Conservation (phyloP, 2,113 vertebrate genomes). For the Paralichthys olivaceus region DNA sequence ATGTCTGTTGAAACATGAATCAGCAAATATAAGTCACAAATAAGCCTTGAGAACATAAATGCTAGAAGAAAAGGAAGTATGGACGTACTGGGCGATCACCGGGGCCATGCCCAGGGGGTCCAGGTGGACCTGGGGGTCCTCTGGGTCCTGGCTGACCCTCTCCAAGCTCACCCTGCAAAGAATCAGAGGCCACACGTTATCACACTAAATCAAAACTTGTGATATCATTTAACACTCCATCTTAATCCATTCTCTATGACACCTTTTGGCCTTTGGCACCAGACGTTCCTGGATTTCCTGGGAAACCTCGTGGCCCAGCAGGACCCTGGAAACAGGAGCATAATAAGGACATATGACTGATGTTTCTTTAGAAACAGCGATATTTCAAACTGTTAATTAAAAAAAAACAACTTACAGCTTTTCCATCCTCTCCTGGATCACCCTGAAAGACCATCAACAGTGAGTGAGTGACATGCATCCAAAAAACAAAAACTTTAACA, state of each 20-base stretch:
- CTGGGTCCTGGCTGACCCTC: slow-evolving; percentile 80
- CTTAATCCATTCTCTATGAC: neutral
- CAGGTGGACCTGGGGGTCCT: slow-evolving; percentile 90
- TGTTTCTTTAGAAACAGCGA: neutral
- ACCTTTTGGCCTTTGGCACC: slow-evolving; percentile 93
- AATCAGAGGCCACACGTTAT: slow-evolving; percentile 16
- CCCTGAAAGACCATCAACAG: slow-evolving; percentile 81
- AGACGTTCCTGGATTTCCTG: slow-evolving; percentile 83
- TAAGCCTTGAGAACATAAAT: neutral
- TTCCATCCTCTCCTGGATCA: slow-evolving; percentile 90
- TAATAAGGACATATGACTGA: neutral
- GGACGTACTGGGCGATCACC: slow-evolving; percentile 71
- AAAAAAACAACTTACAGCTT: slow-evolving; percentile 82
- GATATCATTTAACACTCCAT: rapidly evolving
- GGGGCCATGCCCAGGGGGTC: slow-evolving; percentile 83
- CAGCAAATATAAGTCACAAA: neutral
- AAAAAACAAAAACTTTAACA: neutral
- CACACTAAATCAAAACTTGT: neutral
- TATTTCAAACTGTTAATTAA: neutral
- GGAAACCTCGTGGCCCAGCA: slow-evolving; percentile 84
- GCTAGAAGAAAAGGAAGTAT: neutral
- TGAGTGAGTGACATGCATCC: neutral
- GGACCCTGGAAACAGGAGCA: slow-evolving; percentile 81
- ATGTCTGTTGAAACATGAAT: slow-evolving; percentile 82
- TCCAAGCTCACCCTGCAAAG: slow-evolving; percentile 87